These are phyloP conservation scores for Torymus tubicola DNA, from an alignment of 2,888 invertebrate species.

Conservation along the genomic window DNA sequence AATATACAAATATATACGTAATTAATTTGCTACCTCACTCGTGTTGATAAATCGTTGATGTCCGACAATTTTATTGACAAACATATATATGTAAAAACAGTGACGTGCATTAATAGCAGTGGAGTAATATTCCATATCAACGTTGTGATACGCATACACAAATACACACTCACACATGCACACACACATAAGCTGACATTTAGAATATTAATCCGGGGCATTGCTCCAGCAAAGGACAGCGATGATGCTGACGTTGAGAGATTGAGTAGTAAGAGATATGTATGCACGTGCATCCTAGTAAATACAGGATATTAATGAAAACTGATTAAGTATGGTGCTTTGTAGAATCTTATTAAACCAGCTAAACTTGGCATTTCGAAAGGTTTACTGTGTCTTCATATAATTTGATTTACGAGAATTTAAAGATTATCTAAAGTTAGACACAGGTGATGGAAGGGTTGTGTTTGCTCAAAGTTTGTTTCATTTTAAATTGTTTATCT, in stretches of 20 bases:
- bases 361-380: background rate
- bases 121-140: too few relatives aligned
- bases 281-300: slow-evolving; percentile 10
- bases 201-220: too few relatives aligned
- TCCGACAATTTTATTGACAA: too few relatives aligned
- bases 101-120: too few relatives aligned
- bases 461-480: background rate
- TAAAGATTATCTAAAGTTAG: background rate
- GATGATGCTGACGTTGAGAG: background rate
- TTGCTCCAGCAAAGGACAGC: too few relatives aligned
- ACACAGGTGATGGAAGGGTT: background rate
- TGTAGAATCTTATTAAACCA: background rate
- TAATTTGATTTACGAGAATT: background rate
- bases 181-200: too few relatives aligned
- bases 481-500: slow-evolving; percentile 21
- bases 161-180: too few relatives aligned
- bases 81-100: too few relatives aligned
- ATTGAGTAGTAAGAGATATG: slow-evolving; percentile 17
- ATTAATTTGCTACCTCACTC: too few relatives aligned
- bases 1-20: too few relatives aligned
- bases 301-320: slow-evolving; percentile 45
- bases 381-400: slow-evolving; percentile 11
- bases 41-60: too few relatives aligned
- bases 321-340: slow-evolving; percentile 35
- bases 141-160: too few relatives aligned